Evolutionary conservation across 2,113 vertebrate species (phyloP).

Genomic region (Rhadina sibilatrix): DNA sequence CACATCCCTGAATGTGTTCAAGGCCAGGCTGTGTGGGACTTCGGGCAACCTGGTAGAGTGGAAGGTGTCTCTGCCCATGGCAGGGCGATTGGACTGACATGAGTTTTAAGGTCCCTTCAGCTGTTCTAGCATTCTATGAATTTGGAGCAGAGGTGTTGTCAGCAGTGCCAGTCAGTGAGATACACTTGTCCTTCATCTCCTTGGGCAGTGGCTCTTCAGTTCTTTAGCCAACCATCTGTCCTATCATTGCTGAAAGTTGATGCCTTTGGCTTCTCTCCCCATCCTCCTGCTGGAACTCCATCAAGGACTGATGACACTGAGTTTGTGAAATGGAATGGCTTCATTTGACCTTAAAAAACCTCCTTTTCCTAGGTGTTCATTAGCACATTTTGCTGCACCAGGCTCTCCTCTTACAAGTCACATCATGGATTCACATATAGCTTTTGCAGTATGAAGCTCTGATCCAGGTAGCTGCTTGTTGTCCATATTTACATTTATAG

Average conservation of each 20-base stretch:
- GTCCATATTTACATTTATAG: not conserved
- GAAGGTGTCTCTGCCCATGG: not conserved
- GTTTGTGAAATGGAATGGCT: not conserved
- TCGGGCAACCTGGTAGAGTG: not conserved
- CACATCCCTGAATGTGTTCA: not conserved
- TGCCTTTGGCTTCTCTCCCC: not conserved
- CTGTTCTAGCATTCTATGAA: not conserved
- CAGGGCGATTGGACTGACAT: not conserved
- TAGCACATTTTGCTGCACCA: not conserved
- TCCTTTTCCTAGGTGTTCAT: not conserved
- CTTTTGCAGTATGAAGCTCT: not conserved
- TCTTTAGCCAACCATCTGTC: not conserved
- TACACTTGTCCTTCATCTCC: not conserved
- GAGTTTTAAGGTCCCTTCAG: not conserved
- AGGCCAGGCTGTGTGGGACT: not conserved
- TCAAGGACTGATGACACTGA: not conserved
- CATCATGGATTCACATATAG: not conserved
- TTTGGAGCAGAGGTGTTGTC: not conserved
- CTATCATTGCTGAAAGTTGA: not conserved
- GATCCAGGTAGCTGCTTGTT: not conserved
- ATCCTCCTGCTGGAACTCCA: not conserved
- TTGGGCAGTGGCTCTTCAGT: not conserved
- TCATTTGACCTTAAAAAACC: not conserved
- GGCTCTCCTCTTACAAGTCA: not conserved
- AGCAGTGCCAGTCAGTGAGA: not conserved